phyloP scores from a whole-genome alignment of 2,113 vertebrate species.

The Phylloscopus whistleri region DNA sequence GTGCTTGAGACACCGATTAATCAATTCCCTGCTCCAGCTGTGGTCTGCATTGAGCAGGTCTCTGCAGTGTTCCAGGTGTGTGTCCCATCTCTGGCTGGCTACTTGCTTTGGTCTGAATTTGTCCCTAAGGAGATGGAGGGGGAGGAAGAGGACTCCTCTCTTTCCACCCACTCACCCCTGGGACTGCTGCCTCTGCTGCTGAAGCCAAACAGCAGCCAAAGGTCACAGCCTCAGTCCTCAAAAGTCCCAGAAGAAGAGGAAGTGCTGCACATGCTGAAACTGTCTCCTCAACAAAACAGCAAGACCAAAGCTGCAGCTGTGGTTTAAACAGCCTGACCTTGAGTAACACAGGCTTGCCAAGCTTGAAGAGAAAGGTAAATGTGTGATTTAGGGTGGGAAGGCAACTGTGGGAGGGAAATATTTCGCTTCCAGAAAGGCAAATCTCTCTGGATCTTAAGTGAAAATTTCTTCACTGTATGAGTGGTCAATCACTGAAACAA shows the following conservation, averaged over 20 bases:
- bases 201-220: constrained; percentile 12
- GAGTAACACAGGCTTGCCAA: background rate
- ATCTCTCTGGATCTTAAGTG: background rate
- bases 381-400: background rate
- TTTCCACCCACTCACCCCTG: background rate
- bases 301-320: background rate
- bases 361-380: background rate
- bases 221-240: background rate
- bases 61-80: background rate
- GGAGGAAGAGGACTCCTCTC: background rate
- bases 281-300: background rate
- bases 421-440: background rate
- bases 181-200: background rate
- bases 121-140: background rate
- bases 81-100: background rate
- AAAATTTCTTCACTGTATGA: no score
- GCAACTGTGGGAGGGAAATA: accelerated
- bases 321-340: background rate
- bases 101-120: background rate
- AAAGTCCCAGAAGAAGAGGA: constrained; percentile 12
- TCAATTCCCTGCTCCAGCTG: background rate
- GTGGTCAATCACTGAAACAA: background rate
- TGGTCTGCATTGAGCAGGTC: background rate
- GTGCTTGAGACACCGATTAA: background rate
- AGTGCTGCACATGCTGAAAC: constrained; percentile 10